Evolutionary conservation across 2,888 invertebrate species (phyloP).

Genomic region (Caenorhabditis doughertyi): DNA sequence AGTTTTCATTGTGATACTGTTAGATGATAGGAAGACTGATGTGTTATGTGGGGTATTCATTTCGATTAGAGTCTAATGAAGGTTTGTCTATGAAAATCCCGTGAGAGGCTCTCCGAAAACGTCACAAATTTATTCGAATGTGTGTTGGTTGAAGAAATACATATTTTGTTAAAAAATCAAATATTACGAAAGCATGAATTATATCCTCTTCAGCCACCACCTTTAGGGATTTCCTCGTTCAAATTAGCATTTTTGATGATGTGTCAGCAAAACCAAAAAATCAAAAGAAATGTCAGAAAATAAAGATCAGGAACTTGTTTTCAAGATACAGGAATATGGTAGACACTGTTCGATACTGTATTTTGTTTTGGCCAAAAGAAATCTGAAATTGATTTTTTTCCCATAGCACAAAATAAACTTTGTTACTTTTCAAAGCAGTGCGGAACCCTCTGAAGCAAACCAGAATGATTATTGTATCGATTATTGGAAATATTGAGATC

Average conservation of each 20-base stretch:
- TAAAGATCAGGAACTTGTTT: neutral
- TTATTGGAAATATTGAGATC: constrained; percentile 33
- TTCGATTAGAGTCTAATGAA: neutral
- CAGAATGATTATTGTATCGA: constrained; percentile 27
- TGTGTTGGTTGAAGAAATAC: neutral
- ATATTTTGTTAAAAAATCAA: neutral
- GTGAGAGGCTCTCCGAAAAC: neutral
- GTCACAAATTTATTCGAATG: neutral
- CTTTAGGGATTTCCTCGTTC: neutral
- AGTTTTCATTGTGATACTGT: neutral
- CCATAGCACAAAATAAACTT: neutral
- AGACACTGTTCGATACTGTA: neutral
- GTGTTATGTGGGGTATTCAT: neutral
- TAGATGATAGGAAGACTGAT: neutral
- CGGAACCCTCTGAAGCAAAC: constrained; percentile 33
- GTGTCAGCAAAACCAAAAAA: neutral
- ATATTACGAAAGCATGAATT: neutral
- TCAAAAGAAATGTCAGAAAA: neutral
- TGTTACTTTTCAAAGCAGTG: neutral
- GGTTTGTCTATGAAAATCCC: neutral
- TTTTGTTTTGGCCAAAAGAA: neutral
- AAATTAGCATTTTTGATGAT: neutral
- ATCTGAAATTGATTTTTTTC: neutral
- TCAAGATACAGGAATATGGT: neutral
- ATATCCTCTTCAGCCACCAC: neutral